Conservation (phyloP, 2,888 invertebrate species). For the Noctua janthe region DNA sequence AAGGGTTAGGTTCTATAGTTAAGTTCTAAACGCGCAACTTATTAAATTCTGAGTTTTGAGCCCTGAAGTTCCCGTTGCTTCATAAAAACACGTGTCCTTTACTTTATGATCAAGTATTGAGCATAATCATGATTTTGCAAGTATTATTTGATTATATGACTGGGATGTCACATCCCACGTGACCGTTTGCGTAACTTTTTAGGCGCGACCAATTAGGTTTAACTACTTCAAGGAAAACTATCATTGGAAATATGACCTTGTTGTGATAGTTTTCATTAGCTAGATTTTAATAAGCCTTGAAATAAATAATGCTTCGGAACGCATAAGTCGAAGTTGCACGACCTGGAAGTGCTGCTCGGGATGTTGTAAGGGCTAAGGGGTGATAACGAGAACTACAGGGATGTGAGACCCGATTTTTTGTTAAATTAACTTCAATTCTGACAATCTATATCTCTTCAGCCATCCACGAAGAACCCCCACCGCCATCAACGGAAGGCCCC, state of each 20-base stretch:
- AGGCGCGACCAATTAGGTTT: no score
- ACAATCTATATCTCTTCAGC: conserved; percentile 65
- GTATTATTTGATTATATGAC: no score
- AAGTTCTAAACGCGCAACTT: no score
- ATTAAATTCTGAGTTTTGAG: no score
- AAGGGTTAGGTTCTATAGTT: no score
- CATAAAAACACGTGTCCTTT: no score
- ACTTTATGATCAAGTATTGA: no score
- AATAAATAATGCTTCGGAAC: not conserved
- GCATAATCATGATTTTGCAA: no score
- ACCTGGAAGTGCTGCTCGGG: not conserved
- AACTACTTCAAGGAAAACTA: not conserved
- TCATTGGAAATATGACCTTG: not conserved
- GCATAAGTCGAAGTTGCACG: not conserved
- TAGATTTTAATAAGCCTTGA: not conserved
- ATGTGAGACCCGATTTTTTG: not conserved
- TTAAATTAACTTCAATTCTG: not conserved
- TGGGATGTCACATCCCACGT: no score
- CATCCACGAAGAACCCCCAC: conserved; percentile 75
- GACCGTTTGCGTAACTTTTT: no score
- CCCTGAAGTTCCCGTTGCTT: no score
- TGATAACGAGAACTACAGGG: not conserved
- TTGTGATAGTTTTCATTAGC: not conserved
- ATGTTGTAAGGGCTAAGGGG: not conserved
- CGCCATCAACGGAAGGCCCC: conserved; percentile 73